Evolutionary conservation across 2,113 vertebrate species (phyloP), one percentile per base, ranked within the genome.

Genomic region (Scophthalmus maximus): DNA sequence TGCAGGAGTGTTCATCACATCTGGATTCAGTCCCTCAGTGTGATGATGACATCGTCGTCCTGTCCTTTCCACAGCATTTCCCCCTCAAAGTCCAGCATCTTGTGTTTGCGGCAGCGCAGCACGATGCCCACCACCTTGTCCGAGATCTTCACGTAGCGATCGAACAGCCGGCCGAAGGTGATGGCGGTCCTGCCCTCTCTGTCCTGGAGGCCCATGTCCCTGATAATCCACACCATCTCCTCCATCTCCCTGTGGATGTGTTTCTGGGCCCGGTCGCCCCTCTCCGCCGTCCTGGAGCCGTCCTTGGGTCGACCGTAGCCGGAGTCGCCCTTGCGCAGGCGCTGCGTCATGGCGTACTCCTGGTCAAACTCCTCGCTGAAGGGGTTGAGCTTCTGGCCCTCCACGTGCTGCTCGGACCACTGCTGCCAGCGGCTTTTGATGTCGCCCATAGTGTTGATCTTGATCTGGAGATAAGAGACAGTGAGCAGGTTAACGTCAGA

Each of bases 1-100:
- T 11, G n/a, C n/a, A n/a, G 50, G 17, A 18, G 61, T 30, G 6
- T 49, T 12, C 56, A n/a, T 49, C 3, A 1, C 4, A 0, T n/a
- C 23, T 5, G 20, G 22, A 42, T 40, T 93, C 66, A 92, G 26
- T 91, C 92, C 29, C 73, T 84, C 17, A 95, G 22, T 0, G 87
- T 94, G 47, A 95, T 94, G 57, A 93, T 68, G 4, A 94, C 77
- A 10, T 87, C 4, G 59, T 95, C 94, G 8, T 95, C 93, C 65
- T 84, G 90, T 27, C 94, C 94, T 57, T 95, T 88, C 94, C 94
- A 95, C 66, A 95, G 65, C 93, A 95, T 95, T 76, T 95, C 94
- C 0, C 94, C 94, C 42, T 94, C 89, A 58, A 95, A 95, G 76
- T 92, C 91, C 69, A 95, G 22, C 91, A 94, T 94, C 59, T 92